Evolutionary conservation across 2,888 invertebrate species (phyloP), one percentile per base, ranked within the genome.

Genomic region (Odontocerum albicorne): DNA sequence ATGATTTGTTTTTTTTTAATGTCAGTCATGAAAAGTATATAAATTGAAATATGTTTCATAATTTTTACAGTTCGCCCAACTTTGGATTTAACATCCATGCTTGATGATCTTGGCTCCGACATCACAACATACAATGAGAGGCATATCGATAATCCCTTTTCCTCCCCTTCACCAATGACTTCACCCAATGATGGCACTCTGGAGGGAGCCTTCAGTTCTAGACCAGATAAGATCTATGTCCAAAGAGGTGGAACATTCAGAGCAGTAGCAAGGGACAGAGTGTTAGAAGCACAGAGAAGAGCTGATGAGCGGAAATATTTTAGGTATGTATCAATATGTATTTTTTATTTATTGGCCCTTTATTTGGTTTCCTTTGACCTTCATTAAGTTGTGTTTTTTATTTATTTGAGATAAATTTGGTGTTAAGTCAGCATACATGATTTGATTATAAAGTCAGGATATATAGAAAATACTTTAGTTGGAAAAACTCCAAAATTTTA

Each of bases 101-200:
- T 78, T 2, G 72, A 74, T 56, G 73, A 70, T 32, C 63, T 78
- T 1, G 77, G 77, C 61, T 69, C 76, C 1, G 60, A 62, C 38
- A 72, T 68, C 43, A 70, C 72, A 50, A 68, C 72, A 2, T 77
- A 61, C 59, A 71, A 75, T 31, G 77, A 77, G 16, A 75, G 74
- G 50, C 77, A 77, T 59, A 75, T 78, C 42, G 78, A 78, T 64
- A 78, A 78, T 54, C 78, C 78, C 1, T 78, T 78, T 63, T 78
- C 78, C 2, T 78, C 78, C 49, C 78, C 78, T 1, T 78, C 78
- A 13, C 77, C 77, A 0, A 64, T 78, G 2, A 78, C 78, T 3
- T 77, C 78, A 46, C 78, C 78, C 0, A 78, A 75, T 54, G 78
- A 77, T 65, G 77, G 77, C 8, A 64, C 72, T 46, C 43, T 62